phyloP scores from a whole-genome alignment of 1,140 invertebrate genomes.

The Mya arenaria region DNA sequence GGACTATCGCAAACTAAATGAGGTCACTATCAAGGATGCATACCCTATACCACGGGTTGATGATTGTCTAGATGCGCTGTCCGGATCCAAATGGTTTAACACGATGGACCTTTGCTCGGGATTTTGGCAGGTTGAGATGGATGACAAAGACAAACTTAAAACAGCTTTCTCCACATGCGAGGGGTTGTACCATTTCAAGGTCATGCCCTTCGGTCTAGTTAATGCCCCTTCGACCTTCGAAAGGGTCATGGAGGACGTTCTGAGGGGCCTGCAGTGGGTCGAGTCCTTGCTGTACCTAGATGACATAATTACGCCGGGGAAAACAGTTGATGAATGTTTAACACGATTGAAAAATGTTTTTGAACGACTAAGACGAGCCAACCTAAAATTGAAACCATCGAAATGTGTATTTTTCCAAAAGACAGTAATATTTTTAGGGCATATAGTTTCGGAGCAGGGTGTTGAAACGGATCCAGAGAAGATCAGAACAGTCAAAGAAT shows the following conservation, averaged over 20 bases:
- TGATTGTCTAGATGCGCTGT: slow-evolving; percentile 41
- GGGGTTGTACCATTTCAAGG: neutral
- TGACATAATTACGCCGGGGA: slow-evolving; percentile 1
- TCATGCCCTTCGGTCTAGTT: too few relatives aligned
- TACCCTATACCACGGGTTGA: slow-evolving; percentile 63
- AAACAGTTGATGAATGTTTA: neutral
- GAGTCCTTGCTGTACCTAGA: slow-evolving; percentile 11
- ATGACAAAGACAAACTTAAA: too few relatives aligned
- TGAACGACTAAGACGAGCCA: slow-evolving; percentile 37
- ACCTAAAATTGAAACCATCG: slow-evolving; percentile 61
- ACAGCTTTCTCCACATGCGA: neutral
- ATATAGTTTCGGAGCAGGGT: slow-evolving; percentile 64
- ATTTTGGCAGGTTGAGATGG: slow-evolving; percentile 25
- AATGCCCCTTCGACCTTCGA: too few relatives aligned
- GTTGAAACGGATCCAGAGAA: slow-evolving; percentile 70
- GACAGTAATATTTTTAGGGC: slow-evolving; percentile 64
- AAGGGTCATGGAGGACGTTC: neutral
- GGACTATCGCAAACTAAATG: too few relatives aligned
- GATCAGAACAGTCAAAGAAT: slow-evolving; percentile 46
- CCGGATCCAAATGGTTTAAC: neutral
- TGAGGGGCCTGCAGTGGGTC: neutral
- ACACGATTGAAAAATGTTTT: slow-evolving; percentile 1
- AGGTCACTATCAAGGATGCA: slow-evolving; percentile 33
- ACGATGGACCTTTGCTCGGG: neutral
- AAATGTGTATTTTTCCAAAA: slow-evolving; percentile 65